phyloP scores from a whole-genome alignment of 2,888 invertebrate genomes.

The Gari tellinella region DNA sequence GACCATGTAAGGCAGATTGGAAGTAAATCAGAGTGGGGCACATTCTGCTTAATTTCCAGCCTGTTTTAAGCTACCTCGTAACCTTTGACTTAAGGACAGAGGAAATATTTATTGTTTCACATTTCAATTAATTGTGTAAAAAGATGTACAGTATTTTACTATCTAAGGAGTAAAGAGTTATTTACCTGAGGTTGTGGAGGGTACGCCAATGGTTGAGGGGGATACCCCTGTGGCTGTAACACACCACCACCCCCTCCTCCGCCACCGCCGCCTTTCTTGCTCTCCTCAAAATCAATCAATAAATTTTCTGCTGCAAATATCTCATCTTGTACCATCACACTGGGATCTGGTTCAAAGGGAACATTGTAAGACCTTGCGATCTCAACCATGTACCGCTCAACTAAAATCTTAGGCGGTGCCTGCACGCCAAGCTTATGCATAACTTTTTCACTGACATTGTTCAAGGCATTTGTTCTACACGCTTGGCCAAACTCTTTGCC shows the following conservation, averaged over 20 bases:
- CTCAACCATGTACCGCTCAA: conserved; percentile 96
- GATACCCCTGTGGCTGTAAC: conserved; percentile 49
- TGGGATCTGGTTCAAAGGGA: conserved; percentile 96
- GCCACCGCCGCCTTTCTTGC: conserved; percentile 66
- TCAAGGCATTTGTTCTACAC: conserved; percentile 92
- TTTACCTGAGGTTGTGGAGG: conserved; percentile 25
- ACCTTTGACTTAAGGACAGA: too few relatives aligned
- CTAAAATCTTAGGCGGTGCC: conserved; percentile 96
- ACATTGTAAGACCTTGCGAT: conserved; percentile 98
- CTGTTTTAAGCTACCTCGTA: too few relatives aligned
- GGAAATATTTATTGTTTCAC: too few relatives aligned
- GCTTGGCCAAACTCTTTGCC: conserved; percentile 95
- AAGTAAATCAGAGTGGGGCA: too few relatives aligned
- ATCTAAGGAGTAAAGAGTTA: neutral
- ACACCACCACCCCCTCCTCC: conserved; percentile 64
- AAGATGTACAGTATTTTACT: too few relatives aligned
- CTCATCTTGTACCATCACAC: conserved; percentile 79
- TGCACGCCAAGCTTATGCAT: conserved; percentile 86
- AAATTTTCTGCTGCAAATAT: conserved; percentile 75
- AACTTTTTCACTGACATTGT: conserved; percentile 94
- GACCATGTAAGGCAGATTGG: too few relatives aligned
- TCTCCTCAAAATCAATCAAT: conserved; percentile 77
- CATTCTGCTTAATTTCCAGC: too few relatives aligned
- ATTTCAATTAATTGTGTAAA: too few relatives aligned
- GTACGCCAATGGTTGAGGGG: conserved; percentile 4